Evolutionary conservation across 2,113 vertebrate genomes (phyloP).

Genomic region (Balaeniceps rex): DNA sequence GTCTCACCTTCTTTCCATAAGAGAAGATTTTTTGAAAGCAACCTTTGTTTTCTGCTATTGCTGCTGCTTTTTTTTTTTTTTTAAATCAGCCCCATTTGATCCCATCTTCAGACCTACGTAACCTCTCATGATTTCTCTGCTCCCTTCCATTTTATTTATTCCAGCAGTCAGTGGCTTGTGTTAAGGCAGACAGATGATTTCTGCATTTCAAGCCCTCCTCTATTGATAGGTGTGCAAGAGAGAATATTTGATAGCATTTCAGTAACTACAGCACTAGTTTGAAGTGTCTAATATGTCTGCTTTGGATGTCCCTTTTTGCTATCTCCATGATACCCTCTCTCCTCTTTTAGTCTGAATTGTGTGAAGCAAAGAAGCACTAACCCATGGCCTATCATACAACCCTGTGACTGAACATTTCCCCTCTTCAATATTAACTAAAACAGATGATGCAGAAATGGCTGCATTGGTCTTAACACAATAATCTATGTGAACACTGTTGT

Average conservation of each 20-base stretch:
- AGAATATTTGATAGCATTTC: neutral
- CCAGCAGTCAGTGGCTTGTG: neutral
- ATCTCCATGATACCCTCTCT: neutral
- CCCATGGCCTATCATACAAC: too few species aligned
- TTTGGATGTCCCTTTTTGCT: neutral
- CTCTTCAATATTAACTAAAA: neutral
- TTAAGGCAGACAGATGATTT: neutral
- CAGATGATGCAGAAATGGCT: neutral
- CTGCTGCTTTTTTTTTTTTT: neutral
- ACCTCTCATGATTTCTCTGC: neutral
- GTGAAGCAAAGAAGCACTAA: neutral
- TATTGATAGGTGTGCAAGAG: neutral
- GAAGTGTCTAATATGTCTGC: neutral
- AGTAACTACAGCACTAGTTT: neutral
- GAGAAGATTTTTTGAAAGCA: neutral
- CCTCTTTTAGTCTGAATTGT: neutral
- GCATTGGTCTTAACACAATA: neutral
- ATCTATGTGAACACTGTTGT: neutral
- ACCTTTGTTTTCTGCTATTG: neutral
- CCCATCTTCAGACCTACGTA: neutral
- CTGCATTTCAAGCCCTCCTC: neutral
- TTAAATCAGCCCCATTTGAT: neutral
- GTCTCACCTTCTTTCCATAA: neutral
- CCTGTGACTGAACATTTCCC: neutral
- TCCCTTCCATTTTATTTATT: neutral